Evolutionary conservation across 1,140 invertebrate species (phyloP).

Genomic region (Ceratitis capitata): DNA sequence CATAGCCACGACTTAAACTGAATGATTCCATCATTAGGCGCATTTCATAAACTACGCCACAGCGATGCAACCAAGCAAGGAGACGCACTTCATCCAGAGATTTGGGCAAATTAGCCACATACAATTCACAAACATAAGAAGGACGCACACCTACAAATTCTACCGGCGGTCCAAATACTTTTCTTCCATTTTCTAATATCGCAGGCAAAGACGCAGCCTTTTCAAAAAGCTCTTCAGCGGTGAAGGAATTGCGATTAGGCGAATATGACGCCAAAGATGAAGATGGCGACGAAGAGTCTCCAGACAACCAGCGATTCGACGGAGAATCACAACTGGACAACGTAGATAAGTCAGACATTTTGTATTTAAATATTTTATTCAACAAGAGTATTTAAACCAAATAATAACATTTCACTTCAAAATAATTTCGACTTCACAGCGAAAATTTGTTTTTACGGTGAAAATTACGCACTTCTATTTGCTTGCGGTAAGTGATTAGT

Average conservation of each 20-base stretch:
- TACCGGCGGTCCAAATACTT: conserved; percentile 69
- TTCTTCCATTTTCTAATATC: conserved; percentile 68
- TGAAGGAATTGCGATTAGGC: background rate
- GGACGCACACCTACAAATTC: conserved; percentile 67
- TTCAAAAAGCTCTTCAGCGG: background rate
- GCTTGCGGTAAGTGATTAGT: background rate
- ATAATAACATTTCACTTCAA: background rate
- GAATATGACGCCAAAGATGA: background rate
- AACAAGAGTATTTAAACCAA: background rate
- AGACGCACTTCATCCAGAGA: conserved; percentile 83
- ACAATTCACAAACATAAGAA: conserved; percentile 79
- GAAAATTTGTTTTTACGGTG: background rate
- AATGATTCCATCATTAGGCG: conserved; percentile 83
- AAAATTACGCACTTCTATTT: background rate
- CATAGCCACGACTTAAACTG: conserved; percentile 68
- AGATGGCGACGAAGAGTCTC: background rate
- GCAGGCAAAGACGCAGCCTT: background rate
- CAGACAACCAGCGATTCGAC: background rate
- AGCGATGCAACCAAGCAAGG: conserved; percentile 75
- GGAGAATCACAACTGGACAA: background rate
- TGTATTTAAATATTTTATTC: background rate
- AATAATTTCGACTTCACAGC: background rate
- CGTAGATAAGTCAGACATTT: background rate
- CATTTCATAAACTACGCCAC: conserved; percentile 78
- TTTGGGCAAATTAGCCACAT: conserved; percentile 83